These are phyloP conservation scores for Leucophora obtusa DNA, from an alignment of 2,888 invertebrate species.

Conservation along the genomic window DNA sequence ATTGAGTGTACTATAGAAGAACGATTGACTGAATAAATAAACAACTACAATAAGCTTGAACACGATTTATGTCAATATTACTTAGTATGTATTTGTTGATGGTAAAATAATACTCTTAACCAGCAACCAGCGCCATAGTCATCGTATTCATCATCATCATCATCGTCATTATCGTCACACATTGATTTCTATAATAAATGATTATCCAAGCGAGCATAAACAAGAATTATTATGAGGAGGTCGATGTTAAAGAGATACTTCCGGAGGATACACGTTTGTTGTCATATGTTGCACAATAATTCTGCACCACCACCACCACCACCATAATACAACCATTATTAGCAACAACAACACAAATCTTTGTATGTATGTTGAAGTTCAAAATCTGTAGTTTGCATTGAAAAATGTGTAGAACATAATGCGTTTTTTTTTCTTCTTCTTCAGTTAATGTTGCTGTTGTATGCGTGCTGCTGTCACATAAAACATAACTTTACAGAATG, in stretches of 20 bases:
- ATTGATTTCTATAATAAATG: slow-evolving; percentile 4
- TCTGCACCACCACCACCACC: background rate
- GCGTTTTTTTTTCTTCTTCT: background rate
- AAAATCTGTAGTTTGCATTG: slow-evolving; percentile 41
- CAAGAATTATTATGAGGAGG: slow-evolving; percentile 1
- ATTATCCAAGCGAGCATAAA: slow-evolving; percentile 3
- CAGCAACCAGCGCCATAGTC: background rate
- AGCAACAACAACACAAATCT: no score
- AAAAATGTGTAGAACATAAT: slow-evolving; percentile 1
- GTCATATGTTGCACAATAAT: slow-evolving; percentile 3
- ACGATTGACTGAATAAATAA: slow-evolving; percentile 11
- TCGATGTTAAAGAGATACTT: background rate
- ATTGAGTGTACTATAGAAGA: background rate
- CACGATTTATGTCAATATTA: slow-evolving; percentile 64
- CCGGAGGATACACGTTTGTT: slow-evolving; percentile 4
- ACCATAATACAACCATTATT: background rate
- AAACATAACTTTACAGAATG: slow-evolving; percentile 37
- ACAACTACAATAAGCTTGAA: slow-evolving; percentile 31
- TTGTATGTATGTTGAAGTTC: slow-evolving; percentile 28
- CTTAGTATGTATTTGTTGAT: slow-evolving; percentile 23
- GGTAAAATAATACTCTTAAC: slow-evolving; percentile 41
- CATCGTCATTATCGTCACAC: slow-evolving; percentile 16
- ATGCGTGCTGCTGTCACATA: slow-evolving; percentile 57
- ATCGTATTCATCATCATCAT: background rate
- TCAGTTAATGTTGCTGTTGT: no score